Base-by-base conservation (phyloP, 2,113 vertebrate genomes). In the Gulo gulo region DNA sequence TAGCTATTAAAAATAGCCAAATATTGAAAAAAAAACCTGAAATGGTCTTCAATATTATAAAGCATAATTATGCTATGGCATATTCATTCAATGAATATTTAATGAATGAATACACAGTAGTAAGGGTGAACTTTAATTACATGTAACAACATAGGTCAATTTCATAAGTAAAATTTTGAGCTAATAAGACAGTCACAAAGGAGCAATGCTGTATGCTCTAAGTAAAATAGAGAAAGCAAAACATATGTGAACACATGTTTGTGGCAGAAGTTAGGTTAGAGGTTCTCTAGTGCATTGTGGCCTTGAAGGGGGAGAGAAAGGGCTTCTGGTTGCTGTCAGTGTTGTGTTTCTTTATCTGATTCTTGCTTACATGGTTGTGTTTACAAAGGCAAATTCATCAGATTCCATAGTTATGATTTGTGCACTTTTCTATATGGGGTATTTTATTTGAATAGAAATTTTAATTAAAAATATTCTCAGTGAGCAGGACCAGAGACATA, bases 231-330 rank as follows among this genome's bases (percentile, higher is more conserved):
- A 45, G 31, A 45, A 29, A 57, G 36, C 36, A 59, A 71, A 50
- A 71, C 14, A 45, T 4, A 76, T 45, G 24, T 45, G 42, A 45
- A 29, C 12, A 36, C 31, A 24, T 21, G 1, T 52, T 47, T 34
- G 1, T 82, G 16, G 6, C 10, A 94, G n/a, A 69, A 85, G 3
- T 36, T 76, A 91, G 4, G 5, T 12, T 42, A 29, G 7, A 50
- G 34, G 0, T 82, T 89, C 21, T 57, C 57, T 57, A 21, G 57
- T 57, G 4, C 1, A 26, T 4, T n/a, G 3, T 39, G 23, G 15
- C 69, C 26, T 83, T 26, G 2, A 13, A 96, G 5, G 29, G 39
- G 2, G 1, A 8, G 3, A 1, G 1, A 8, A 3, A 0, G 63
- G 63, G 63, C 6, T 73, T 95, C 67, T n/a, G 6, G 3, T 12